Base-by-base conservation (phyloP, 2,888 invertebrate species). In the Keiferia lycopersicella region DNA sequence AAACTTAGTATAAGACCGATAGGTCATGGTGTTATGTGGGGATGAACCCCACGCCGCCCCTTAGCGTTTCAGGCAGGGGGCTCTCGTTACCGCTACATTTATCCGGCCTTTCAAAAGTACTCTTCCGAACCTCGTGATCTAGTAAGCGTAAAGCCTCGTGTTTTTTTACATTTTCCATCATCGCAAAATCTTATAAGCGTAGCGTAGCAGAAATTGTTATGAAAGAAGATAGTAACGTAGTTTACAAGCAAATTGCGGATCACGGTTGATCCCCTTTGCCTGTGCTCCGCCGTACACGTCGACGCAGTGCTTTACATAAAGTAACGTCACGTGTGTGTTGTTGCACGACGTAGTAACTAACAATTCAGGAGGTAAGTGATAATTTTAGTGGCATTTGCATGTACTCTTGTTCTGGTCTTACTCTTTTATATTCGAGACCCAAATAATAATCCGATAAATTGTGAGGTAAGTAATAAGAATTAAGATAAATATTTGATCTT, bases 231-330 rank as follows among this genome's bases (percentile, higher is more conserved):
- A n/a, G 45, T 16, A 45, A 45, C n/a, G 45, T 45, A 45, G 45
- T 45, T 45, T 45, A 16, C 45, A n/a, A n/a, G 45, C 45, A 41
- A 41, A 41, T 45, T n/a, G n/a, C 16, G 45, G n/a, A 45, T 45
- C 45, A 45, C 6, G 45, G n/a, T 8, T 45, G n/a, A 45, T 45
- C 45, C 16, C n/a, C n/a, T 45, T 45, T 45, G n/a, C 45, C 45
- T n/a, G n/a, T 16, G n/a, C n/a, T 11, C n/a, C 45, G n/a, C 3
- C 45, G n/a, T n/a, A 45, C 6, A 45, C 16, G 45, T n/a, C n/a
- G 45, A n/a, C 45, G 45, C 45, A 45, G 45, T 45, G 45, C 45
- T 45, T 45, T 45, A 45, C 45, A n/a, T n/a, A n/a, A n/a, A 16
- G 45, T 45, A 7, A 45, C n/a, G 1, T 45, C n/a, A n/a, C n/a